Percentiles rank a stretch among this genome's conserved stretches.
phyloP scores from a whole-genome alignment of 2,797 vertebrate species.

The Prionace glauca region DNA sequence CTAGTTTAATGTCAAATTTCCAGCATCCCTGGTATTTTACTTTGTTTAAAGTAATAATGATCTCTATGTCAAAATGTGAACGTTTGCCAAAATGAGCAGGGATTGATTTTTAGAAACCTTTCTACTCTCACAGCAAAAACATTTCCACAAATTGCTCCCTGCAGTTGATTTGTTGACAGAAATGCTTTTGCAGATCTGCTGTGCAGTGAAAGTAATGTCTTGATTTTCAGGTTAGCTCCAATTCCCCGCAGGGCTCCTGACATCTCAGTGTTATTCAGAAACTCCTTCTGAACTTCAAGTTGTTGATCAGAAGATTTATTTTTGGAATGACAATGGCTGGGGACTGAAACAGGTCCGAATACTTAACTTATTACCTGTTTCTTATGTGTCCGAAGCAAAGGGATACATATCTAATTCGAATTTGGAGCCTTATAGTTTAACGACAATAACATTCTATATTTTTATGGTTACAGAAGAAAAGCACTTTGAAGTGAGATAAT shows the following conservation, averaged over 20 bases:
- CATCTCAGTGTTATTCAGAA: not conserved
- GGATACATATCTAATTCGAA: not conserved
- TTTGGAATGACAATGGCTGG: not conserved
- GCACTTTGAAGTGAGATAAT: too few species aligned
- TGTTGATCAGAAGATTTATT: too few species aligned
- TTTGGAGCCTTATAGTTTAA: too few species aligned
- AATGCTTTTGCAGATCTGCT: not conserved
- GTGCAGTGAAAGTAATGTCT: not conserved
- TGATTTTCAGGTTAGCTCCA: not conserved
- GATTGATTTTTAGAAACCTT: not conserved
- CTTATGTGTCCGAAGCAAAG: not conserved
- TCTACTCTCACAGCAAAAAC: not conserved
- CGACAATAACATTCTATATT: too few species aligned
- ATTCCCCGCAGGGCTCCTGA: not conserved
- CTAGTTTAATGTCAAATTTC: not conserved
- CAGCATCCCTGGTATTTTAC: not conserved
- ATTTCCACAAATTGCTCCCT: too few species aligned
- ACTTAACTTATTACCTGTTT: not conserved
- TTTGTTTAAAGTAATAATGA: not conserved
- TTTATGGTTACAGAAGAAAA: too few species aligned
- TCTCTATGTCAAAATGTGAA: not conserved
- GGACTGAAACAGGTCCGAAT: not conserved
- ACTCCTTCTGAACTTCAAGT: not conserved
- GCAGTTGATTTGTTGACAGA: not conserved
- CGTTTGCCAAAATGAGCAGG: not conserved